phyloP scores from a whole-genome alignment of 2,113 vertebrate genomes.

The Engystomops pustulosus region DNA sequence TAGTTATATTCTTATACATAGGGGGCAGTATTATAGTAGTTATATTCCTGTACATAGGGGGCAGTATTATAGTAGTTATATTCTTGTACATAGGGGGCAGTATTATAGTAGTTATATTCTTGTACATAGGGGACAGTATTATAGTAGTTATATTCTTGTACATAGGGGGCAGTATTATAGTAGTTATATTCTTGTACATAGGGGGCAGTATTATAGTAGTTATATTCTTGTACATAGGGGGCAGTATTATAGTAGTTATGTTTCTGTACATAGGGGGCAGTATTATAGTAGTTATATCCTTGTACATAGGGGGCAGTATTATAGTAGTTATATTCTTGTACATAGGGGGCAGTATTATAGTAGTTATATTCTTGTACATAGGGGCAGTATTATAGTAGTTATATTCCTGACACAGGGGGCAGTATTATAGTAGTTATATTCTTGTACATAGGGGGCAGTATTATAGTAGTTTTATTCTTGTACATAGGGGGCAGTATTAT shows the following conservation, averaged over 20 bases:
- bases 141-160: neutral
- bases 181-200: neutral
- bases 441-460: constrained; percentile 1
- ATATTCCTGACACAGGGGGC: neutral
- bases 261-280: neutral
- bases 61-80: neutral
- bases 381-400: neutral
- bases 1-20: neutral
- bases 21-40: neutral
- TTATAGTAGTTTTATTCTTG: neutral
- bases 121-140: neutral
- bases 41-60: neutral
- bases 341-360: neutral
- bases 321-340: constrained; percentile 7
- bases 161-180: neutral
- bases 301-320: neutral
- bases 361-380: neutral
- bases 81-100: neutral
- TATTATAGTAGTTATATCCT: neutral
- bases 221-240: neutral
- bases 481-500: constrained; percentile 1
- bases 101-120: constrained; percentile 1
- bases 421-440: constrained; percentile 3
- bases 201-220: constrained; percentile 1
- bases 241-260: neutral